These are phyloP conservation scores for Dendrolimus pini DNA, from an alignment of 2,888 invertebrate genomes.

Conservation along the genomic window DNA sequence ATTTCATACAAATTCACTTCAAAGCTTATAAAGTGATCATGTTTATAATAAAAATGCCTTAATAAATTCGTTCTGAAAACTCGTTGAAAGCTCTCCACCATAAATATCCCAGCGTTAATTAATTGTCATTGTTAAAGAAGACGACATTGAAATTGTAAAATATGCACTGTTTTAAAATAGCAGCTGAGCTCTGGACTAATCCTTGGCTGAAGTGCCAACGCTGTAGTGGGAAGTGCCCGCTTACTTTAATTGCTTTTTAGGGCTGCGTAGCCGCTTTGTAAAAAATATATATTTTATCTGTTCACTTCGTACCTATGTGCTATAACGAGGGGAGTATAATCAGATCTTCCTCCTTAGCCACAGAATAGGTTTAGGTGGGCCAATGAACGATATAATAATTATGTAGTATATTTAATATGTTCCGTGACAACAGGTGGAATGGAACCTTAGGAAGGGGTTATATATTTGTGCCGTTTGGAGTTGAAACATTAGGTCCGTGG, in stretches of 20 bases:
- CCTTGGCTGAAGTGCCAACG: neutral
- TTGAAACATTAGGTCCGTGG: too few relatives aligned
- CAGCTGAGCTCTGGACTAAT: constrained; percentile 3
- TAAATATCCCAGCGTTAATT: constrained; percentile 19
- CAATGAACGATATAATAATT: too few relatives aligned
- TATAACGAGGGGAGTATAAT: too few relatives aligned
- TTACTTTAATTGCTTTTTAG: neutral
- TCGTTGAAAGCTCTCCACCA: constrained; percentile 11
- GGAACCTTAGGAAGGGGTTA: too few relatives aligned
- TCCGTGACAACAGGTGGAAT: too few relatives aligned
- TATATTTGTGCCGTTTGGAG: too few relatives aligned
- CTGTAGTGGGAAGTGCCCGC: neutral
- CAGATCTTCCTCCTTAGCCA: too few relatives aligned
- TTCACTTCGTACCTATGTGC: too few relatives aligned
- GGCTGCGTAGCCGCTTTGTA: too few relatives aligned
- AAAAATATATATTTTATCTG: too few relatives aligned
- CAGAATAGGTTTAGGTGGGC: too few relatives aligned
- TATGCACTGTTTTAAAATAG: constrained; percentile 13
- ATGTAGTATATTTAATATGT: too few relatives aligned
- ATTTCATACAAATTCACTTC: neutral
- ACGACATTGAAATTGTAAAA: constrained; percentile 19
- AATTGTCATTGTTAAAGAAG: constrained; percentile 12
- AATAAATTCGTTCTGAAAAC: constrained; percentile 2
- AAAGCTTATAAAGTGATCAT: neutral
- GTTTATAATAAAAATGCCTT: neutral